Base-by-base conservation (phyloP, 2,797 vertebrate genomes). In the Mus spretus region DNA sequence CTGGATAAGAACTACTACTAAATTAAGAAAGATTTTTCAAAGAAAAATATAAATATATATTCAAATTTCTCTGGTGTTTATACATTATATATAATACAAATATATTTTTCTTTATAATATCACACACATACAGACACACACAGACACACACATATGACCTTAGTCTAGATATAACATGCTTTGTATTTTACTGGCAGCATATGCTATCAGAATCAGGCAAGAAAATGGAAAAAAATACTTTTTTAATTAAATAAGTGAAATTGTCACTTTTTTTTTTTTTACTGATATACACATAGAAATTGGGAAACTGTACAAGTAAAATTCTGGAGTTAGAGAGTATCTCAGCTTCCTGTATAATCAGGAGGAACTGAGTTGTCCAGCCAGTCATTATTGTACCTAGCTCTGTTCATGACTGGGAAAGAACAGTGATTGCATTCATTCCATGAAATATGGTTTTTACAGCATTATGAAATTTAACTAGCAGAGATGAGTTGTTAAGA, bases 181-280 rank as follows among this genome's bases (percentile, higher is more conserved):
- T 6, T 82, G 15, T 28, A 63, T 87, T 87, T 75, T 57, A 77
- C 5, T 81, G 14, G 22, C 82, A 55, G 31, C 72, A 11, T 12
- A 81, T 89, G 26, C 9, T 40, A 94, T 70, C 8, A 93, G 40
- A 92, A 53, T 92, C 93, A 90, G 22, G 22, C 57, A 97, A 91
- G 37, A 90, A 92, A 96, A 91, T 47, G 50, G 12, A 77, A 40
- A 40, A 37, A 22, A 67, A 34, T 67, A 34, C 14, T 34, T 74
- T 40, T 19, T 37, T 40, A 74, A 24, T 22, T 74, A 74, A 74
- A 74, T 11, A 22, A 74, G 19, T 74, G 9, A 40, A 74, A 40
- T 74, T 40, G 20, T 74, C 37, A 74, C 5, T 44, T 44, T 72
- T 44, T 44, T 44, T 72, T 40, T 74, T 40, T 37, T 22, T 74